Base-by-base conservation (phyloP, 2,888 invertebrate genomes). In the Argynnis bischoffii region DNA sequence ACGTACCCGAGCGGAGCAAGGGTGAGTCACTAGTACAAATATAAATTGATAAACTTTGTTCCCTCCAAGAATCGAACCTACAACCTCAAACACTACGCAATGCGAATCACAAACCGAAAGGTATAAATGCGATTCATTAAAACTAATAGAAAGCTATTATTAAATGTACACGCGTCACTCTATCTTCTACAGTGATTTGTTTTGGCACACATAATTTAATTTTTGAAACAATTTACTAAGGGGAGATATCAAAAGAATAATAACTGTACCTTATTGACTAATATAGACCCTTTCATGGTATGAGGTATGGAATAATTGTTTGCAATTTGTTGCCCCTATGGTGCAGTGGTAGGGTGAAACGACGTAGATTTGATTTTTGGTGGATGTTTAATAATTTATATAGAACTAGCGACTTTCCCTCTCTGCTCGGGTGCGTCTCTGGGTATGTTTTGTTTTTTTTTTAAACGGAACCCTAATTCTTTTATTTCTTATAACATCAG, bases 121-220 rank as follows among this genome's bases (percentile, higher is more conserved):
- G 8, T 41, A 41, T 8, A 47, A 57, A 57, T 47, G 3, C 8
- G 14, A 47, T 18, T 46, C 41, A 56, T 56, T 18, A 56, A 41
- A 47, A 47, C n/a, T 6, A 59, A 48, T n/a, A 48, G 11, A 59
- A 48, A 59, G 59, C 21, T 26, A 26, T 59, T 48, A 59, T 59
- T 64, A 55, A 56, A 46, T 16, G 48, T 15, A 60, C 60, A 55
- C 66, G 51, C 51, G 56, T 56, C 64, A 67, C 53, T 54, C 41
- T 51, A 21, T 57, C 57, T 47, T n/a, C 35, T 54, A 59, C 46
- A 48, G 48, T 67, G 77, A 81, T 76, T 70, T 81, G 76, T 81
- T 81, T 81, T 78, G 81, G 80, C 78, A 79, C 75, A 63, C 69
- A 50, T 80, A 81, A 81, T 79, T 78, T 66, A 60, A 66, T 72